Base-by-base conservation (phyloP, 30 jellyfish, hydroid and myxozoan species). In the Aurelia aurita complex sp. Pacific region DNA sequence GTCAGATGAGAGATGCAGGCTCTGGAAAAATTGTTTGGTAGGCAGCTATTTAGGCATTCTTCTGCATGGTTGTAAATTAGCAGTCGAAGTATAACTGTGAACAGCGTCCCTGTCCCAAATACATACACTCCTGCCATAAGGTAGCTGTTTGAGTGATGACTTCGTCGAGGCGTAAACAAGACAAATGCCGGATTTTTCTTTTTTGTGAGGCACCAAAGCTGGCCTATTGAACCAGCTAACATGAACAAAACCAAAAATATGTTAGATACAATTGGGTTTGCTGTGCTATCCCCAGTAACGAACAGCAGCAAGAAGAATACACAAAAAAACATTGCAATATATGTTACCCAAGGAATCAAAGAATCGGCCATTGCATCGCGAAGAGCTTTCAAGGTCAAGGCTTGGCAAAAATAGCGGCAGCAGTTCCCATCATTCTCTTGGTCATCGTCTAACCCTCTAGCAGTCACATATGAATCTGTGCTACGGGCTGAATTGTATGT, bases 61-160 rank as follows among this genome's bases (percentile, higher is more conserved):
- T 3, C 12, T 17, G 15, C 36, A 15, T 61, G 70, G 70, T 23
- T 11, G 70, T 61, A 61, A 17, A 61, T 23, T 23, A 10, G 33
- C 29, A 70, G 32, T 5, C 34, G 81, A 10, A 70, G 38, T 59
- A 70, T 16, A 16, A 23, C 50, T 36, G 81, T 19, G 59, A 75
- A 55, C 8, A 75, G 73, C 15, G 85, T 75, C 5, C 85, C 85
- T 14, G 69, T 29, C 35, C 85, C 85, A 57, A 75, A 75, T 32
- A 60, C 55, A 51, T 53, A 75, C 19, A 75, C 69, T 19, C 85
- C 85, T 17, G 55, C 74, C 85, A 75, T 75, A 33, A 75, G 72
- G 74, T 75, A 51, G 34, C 64, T 70, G 66, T 55, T 75, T 55
- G 85, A 53, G 34, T 55, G 74, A 18, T 34, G 73, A 60, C 59